phyloP scores from a whole-genome alignment of 2,888 invertebrate species.

The Netelia virgata region DNA sequence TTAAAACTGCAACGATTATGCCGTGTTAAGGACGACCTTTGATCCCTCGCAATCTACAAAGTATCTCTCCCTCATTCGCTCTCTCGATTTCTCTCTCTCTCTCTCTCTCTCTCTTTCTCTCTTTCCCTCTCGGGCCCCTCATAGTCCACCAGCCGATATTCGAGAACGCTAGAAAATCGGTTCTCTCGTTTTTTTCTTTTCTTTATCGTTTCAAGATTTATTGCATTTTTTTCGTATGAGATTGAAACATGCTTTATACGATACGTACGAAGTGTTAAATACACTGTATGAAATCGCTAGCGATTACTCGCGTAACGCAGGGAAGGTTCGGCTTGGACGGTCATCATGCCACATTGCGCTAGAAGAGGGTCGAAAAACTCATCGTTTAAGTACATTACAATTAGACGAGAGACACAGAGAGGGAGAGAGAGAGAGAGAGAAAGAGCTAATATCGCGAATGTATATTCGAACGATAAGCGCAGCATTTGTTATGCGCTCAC shows the following conservation, averaged over 20 bases:
- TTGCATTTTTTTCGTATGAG: constrained; percentile 6
- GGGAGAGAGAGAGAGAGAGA: constrained; percentile 42
- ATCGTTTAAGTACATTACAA: constrained; percentile 65
- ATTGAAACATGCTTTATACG: constrained; percentile 52
- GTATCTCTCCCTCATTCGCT: too few relatives aligned
- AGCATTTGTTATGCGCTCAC: constrained; percentile 80
- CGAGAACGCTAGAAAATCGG: constrained; percentile 9
- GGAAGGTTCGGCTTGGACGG: constrained; percentile 10
- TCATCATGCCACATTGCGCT: constrained; percentile 13
- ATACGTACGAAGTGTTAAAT: constrained; percentile 12
- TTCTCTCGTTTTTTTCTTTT: constrained; percentile 24
- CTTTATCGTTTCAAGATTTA: constrained; percentile 52
- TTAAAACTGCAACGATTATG: constrained; percentile 24
- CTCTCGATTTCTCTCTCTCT: constrained; percentile 15
- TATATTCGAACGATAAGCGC: constrained; percentile 79
- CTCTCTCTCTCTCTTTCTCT: too few relatives aligned
- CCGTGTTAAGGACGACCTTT: constrained; percentile 41
- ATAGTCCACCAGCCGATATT: constrained; percentile 20
- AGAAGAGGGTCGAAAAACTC: constrained; percentile 63
- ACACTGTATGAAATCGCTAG: constrained; percentile 14
- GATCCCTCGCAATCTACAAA: constrained; percentile 49
- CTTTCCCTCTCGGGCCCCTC: constrained; percentile 17
- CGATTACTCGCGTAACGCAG: constrained; percentile 16
- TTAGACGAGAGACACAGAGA: constrained; percentile 58
- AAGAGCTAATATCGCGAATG: constrained; percentile 75